phyloP scores from a whole-genome alignment of 2,888 invertebrate species.

The Lasioglossum leucozonium region DNA sequence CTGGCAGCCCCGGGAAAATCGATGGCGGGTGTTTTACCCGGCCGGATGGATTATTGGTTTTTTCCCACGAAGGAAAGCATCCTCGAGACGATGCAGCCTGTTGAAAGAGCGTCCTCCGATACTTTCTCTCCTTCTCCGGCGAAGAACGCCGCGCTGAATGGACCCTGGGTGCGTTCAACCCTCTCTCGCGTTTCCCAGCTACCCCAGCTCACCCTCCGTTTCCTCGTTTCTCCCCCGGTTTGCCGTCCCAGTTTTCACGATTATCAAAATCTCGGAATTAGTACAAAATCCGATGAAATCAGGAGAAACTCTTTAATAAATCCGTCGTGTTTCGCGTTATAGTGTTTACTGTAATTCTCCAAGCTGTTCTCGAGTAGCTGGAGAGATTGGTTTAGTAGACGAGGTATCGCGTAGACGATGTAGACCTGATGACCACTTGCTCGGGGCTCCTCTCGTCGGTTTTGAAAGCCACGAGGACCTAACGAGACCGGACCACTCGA shows the following conservation, averaged over 20 bases:
- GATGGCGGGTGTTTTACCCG: constrained; percentile 44
- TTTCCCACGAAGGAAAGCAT: constrained; percentile 29
- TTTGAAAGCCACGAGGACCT: constrained; percentile 62
- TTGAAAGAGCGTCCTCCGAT: constrained; percentile 46
- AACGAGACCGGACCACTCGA: constrained; percentile 72
- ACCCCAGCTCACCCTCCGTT: neutral
- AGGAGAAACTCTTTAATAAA: too few species aligned
- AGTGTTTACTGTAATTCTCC: neutral
- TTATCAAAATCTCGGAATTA: too few species aligned
- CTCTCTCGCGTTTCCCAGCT: constrained; percentile 46
- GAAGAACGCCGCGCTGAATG: constrained; percentile 49
- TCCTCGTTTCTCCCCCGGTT: neutral
- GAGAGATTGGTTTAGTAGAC: neutral
- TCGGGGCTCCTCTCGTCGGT: constrained; percentile 21
- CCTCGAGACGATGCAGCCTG: constrained; percentile 47
- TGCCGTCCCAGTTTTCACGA: constrained; percentile 7
- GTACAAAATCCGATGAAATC: too few species aligned
- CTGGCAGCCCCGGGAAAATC: constrained; percentile 28
- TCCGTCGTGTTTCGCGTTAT: too few species aligned
- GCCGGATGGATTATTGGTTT: constrained; percentile 55
- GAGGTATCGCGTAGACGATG: neutral
- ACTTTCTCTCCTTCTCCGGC: constrained; percentile 22
- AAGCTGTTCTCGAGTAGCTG: neutral
- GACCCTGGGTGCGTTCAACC: constrained; percentile 63
- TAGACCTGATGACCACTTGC: neutral